Evolutionary conservation across 2,888 invertebrate species (phyloP), one percentile per base, ranked within the genome.

Genomic region (Drosophila helvetica): DNA sequence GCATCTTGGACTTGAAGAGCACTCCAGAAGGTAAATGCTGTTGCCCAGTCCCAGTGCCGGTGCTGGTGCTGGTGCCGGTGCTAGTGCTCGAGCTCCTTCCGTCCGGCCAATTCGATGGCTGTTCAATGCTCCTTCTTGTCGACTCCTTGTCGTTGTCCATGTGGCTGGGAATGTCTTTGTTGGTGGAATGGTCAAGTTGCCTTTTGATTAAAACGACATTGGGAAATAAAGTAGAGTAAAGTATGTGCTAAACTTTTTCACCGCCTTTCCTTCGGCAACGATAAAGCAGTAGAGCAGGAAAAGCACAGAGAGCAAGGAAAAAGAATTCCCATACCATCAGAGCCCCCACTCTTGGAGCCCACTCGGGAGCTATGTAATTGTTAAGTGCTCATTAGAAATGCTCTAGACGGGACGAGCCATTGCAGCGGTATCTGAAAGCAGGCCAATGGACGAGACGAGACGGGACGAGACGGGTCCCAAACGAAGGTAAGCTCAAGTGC

Each of bases 331-430:
- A 1, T 3, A 50, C 17, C 65, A 12, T 22, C 8, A 9, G 19
- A 4, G 33, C 72, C 1, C 46, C 42, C 63, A 46, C 62, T 59
- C 74, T 53, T 30, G 30, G 2, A 55, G 17, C 50, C 42, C 63
- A 46, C 62, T 59, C 75, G 59, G 67, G 67, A 71, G 74, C 69
- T 79, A 83, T 86, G 73, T 88, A 84, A 84, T 84, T 88, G 83
- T 86, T 82, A 78, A 84, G 83, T 86, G 80, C 88, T 88, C 88
- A 84, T 84, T 84, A 86, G 78, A 88, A 84, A 86, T 88, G 71
- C 78, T 82, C 53, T 38, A 81, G 52, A 61, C 74, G 59, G 33
- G 73, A 50, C 17, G 52, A 42, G 43, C 22, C 33, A 22, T 19
- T n/a, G 42, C 59, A 53, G 61, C 42, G 42, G 48, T 33, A 65